Evolutionary conservation across 2,797 vertebrate genomes (phyloP).

Genomic region (Pseudopleuronectes americanus): DNA sequence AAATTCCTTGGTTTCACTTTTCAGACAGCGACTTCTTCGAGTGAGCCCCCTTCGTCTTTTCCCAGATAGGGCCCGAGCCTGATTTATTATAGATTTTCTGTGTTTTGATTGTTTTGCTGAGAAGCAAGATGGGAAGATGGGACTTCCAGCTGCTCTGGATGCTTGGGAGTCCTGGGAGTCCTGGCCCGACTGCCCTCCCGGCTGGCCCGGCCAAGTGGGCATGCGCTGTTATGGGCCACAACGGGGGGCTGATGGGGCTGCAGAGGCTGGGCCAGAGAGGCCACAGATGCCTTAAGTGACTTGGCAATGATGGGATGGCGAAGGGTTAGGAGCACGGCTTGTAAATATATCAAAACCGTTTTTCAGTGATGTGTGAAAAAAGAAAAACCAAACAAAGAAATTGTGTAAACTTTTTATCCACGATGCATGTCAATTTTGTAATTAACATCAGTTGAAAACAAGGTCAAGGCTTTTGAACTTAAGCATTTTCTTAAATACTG

Average conservation of each 20-base stretch:
- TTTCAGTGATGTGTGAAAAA: conserved; percentile 58
- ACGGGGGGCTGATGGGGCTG: conserved; percentile 83
- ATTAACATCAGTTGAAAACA: too few relatives aligned
- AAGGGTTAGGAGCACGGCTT: conserved; percentile 69
- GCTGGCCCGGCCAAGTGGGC: conserved; percentile 75
- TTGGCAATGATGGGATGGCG: conserved; percentile 81
- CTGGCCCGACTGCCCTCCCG: conserved; percentile 77
- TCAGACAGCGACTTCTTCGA: conserved; percentile 43
- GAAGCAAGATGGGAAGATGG: conserved; percentile 74
- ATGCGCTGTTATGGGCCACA: conserved; percentile 74
- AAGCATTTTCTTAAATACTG: too few relatives aligned
- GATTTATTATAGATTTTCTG: conserved; percentile 78
- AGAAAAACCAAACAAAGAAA: neutral
- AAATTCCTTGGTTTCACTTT: conserved; percentile 45
- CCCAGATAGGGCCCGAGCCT: conserved; percentile 64
- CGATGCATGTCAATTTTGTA: too few relatives aligned
- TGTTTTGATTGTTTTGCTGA: conserved; percentile 80
- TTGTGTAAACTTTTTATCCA: neutral
- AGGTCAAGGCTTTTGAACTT: too few relatives aligned
- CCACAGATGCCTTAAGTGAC: conserved; percentile 85
- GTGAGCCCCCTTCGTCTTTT: conserved; percentile 38
- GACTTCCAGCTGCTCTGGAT: conserved; percentile 79
- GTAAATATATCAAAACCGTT: conserved; percentile 77
- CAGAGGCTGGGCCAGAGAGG: conserved; percentile 78
- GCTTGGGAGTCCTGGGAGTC: conserved; percentile 76